Conservation (phyloP, 2,113 vertebrate genomes). For the Pomatorhinus ruficollis region DNA sequence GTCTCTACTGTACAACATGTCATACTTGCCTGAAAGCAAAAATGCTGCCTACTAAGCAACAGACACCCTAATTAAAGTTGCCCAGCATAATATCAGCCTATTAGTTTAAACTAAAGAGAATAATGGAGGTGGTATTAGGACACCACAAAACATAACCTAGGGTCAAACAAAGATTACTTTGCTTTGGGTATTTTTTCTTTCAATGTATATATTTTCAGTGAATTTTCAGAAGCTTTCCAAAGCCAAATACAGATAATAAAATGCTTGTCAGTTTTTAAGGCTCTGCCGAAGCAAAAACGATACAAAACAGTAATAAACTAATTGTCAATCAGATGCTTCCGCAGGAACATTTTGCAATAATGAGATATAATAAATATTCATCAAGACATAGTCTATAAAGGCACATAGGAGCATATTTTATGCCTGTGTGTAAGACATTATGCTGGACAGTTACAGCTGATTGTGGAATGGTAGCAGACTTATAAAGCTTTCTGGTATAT, state of each 20-base stretch:
- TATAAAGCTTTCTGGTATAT: not conserved
- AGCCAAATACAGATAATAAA: constrained; percentile 49
- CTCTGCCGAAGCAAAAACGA: constrained; percentile 40
- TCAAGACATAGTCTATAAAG: constrained; percentile 26
- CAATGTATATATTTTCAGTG: constrained; percentile 3
- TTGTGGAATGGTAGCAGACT: not conserved
- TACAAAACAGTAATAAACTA: constrained; percentile 61
- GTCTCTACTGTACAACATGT: constrained; percentile 39
- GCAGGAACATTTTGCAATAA: constrained; percentile 42
- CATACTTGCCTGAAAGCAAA: constrained; percentile 63
- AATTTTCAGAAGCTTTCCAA: not conserved
- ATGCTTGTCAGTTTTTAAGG: not conserved
- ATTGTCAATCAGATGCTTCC: constrained; percentile 41
- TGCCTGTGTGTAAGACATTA: not conserved
- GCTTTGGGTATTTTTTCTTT: constrained; percentile 4
- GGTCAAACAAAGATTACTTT: constrained; percentile 29
- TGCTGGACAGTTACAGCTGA: not conserved
- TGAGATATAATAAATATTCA: constrained; percentile 64
- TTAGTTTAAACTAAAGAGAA: constrained; percentile 58
- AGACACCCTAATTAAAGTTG: constrained; percentile 61
- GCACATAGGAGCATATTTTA: not conserved
- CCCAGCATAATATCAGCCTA: constrained; percentile 33
- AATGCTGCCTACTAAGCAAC: constrained; percentile 53
- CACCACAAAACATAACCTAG: constrained; percentile 10
- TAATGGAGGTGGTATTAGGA: constrained; percentile 9